Base-by-base conservation (phyloP, 2,113 vertebrate genomes). In the Epinephelus lanceolatus region DNA sequence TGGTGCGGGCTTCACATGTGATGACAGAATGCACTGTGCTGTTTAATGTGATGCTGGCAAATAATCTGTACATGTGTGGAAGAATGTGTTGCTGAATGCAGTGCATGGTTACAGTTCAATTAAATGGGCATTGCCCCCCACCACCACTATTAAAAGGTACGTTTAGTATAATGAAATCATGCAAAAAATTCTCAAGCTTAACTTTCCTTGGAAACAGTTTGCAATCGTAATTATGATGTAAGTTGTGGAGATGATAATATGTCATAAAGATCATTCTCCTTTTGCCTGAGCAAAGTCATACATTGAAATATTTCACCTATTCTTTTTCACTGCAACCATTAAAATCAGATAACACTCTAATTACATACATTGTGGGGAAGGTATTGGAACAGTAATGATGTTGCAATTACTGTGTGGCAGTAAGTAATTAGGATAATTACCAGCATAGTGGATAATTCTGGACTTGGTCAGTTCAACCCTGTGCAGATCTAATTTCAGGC, bases 381-480 rank as follows among this genome's bases (percentile, higher is more conserved):
- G 19, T 57, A 33, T 51, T 60, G 45, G 15, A n/a, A 18, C 27
- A 52, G 45, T 40, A 61, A 70, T 40, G 18, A 10, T 40, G 65
- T 10, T 13, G 51, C 25, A 71, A 42, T 72, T 37, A 76, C 52
- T 5, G 8, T 13, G 52, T 59, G 30, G 45, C 62, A 53, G 52
- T 42, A 42, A 12, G 40, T 88, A 71, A 73, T 71, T 71, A 62
- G 25, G 67, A 70, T 2, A 23, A 72, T 79, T 57, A 62, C 23
- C 37, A 40, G 14, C n/a, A 37, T 14, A 27, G 12, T 59, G 40
- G 53, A 49, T 55, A 14, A 17, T 49, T 60, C 8, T 52, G 7
- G 3, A 21, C 57, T 57, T n/a, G 25, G 11, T 52, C 5, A 51
- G 75, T 3, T 52, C 25, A n/a, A 7, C 57, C 42, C 12, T 13